Base-by-base conservation (phyloP, 1,140 invertebrate genomes). In the Sitobion miscanthi region DNA sequence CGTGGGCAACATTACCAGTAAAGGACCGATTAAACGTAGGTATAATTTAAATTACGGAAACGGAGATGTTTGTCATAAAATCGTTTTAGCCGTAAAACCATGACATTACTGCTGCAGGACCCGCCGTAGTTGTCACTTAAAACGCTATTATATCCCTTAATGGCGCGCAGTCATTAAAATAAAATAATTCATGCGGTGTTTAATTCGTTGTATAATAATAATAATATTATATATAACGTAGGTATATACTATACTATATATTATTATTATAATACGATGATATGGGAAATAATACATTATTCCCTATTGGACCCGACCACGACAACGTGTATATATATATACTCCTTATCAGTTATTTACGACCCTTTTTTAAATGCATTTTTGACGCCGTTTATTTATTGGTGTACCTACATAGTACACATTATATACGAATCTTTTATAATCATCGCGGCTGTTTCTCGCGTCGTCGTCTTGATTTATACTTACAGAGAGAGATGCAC, bases 351-450 rank as follows among this genome's bases (percentile, higher is more conserved):
- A 89, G 88, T 89, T 38, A 89, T 89, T 89, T 89, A 89, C 88
- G 88, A 89, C 52, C 52, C 35, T 57, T 89, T 85, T 89, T 89
- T 57, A 89, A 89, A 89, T 89, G 88, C 88, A 54, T 89, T 89
- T 57, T 57, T 89, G 49, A 54, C 88, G 88, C 88, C 88, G 88
- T 89, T 89, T 89, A 89, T 88, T 88, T 88, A 88, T 88, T 52
- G 85, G 42, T 47, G 42, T 30, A n/a, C 25, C 4, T 38, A 21
- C 49, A 23, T 89, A 89, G 35, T 38, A 38, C 35, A 77, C 30
- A 49, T 17, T 49, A 49, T 49, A 35, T 9, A 89, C 87, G 52
- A 57, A 89, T 89, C n/a, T 89, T 25, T 38, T 89, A 54, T 38
- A 86, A 57, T 88, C 87, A 88, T 88, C 88, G 35, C 35, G 52